Base-by-base conservation (phyloP, 1,140 invertebrate species). In the Drosophila burlai region DNA sequence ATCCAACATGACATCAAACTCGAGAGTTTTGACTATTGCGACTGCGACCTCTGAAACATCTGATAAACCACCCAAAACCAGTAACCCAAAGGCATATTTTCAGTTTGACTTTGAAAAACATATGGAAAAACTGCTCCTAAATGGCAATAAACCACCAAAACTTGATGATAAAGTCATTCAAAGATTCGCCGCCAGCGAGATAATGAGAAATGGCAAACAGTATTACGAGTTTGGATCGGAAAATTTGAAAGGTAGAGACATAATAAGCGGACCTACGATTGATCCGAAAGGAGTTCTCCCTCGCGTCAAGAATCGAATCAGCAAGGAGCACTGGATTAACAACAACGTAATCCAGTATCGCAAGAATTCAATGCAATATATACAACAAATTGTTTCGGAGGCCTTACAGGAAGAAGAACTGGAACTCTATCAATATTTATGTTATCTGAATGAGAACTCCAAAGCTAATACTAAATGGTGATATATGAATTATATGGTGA, bases 251-350 rank as follows among this genome's bases (percentile, higher is more conserved):
- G 4, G 6, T 3, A 7, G 43, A 34, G 0, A 0, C 6, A 59
- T 72, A 11, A 21, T 71, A 4, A 58, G 43, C 18, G 68, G 21
- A 2, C 9, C 10, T 9, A 0, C 26, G 13, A 58, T 72, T 38
- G 24, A 21, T 9, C 10, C 66, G 2, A 72, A 59, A 36, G 15
- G 18, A 5, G n/a, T 59, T 11, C 6, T 71, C 3, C 38, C 29
- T 6, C 62, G 26, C 9, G 10, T 69, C 4, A 58, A 45, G 16
- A 18, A 36, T 4, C 13, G 40, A 5, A 71, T 69, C 18, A 11
- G 13, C 11, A 42, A 58, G 10, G 66, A 71, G 16, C 43, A 72
- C 16, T 72, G 69, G 69, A 36, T 73, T 13, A 72, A 49, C 2
- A 43, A 59, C 16, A 72, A 42, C 4, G 68, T 71, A 0, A 42